These are phyloP conservation scores for Ericerus pela DNA, from an alignment of 1,140 invertebrate genomes.

Conservation along the genomic window DNA sequence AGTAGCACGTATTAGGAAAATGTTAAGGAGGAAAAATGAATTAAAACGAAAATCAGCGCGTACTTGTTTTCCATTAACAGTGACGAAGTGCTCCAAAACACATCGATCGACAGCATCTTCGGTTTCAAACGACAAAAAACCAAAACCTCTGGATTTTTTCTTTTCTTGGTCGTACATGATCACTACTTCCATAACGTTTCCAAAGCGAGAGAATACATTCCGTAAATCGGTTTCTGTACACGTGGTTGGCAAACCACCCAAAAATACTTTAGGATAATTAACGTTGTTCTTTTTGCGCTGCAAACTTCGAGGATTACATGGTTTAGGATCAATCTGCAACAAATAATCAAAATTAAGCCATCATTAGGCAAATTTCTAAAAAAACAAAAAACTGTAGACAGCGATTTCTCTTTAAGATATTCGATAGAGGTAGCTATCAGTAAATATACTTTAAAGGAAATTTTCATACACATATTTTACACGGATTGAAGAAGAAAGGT, in stretches of 20 bases:
- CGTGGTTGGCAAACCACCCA: conserved; percentile 82
- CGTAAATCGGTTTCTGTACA: conserved; percentile 87
- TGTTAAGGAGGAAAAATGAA: neutral
- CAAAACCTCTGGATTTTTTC: conserved; percentile 92
- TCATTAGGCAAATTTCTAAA: no score
- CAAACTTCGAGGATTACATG: conserved; percentile 81
- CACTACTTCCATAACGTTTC: conserved; percentile 90
- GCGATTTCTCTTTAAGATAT: no score
- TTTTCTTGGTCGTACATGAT: conserved; percentile 98
- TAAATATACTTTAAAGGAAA: conserved; percentile 13
- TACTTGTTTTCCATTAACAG: conserved; percentile 90
- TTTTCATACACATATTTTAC: neutral
- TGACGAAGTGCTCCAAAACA: conserved; percentile 84
- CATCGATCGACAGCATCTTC: conserved; percentile 84
- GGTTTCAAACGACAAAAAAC: conserved; percentile 88
- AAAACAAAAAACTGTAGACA: no score
- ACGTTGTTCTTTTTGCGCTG: conserved; percentile 79
- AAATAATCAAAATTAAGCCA: conserved; percentile 21
- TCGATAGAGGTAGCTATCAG: no score
- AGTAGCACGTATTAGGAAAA: neutral
- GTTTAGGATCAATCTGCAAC: conserved; percentile 80
- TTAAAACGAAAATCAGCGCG: neutral
- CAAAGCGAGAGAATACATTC: conserved; percentile 78
- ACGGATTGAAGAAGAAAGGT: neutral
- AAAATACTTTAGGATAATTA: conserved; percentile 84